Conservation (phyloP, 2,888 invertebrate species). For the Oegoconia quadripuncta region DNA sequence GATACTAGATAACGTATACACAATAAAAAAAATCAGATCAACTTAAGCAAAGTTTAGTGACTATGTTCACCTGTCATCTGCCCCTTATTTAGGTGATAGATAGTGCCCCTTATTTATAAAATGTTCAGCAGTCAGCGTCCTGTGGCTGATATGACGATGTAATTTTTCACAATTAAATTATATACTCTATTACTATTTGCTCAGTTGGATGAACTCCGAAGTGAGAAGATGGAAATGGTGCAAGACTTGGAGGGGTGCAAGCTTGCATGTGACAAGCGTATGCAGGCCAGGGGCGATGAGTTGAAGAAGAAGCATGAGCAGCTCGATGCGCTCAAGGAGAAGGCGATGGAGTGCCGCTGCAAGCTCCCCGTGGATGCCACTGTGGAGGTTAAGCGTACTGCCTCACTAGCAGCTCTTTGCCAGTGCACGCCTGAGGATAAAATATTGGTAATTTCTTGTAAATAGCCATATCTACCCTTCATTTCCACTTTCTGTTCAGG, state of each 20-base stretch:
- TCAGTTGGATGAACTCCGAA: slow-evolving; percentile 45
- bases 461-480: no score
- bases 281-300: slow-evolving; percentile 40
- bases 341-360: slow-evolving; percentile 56
- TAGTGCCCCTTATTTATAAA: no score
- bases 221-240: slow-evolving; percentile 44
- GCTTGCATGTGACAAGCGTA: slow-evolving; percentile 40
- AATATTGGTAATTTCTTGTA: slow-evolving; percentile 45
- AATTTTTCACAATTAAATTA: no score
- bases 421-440: slow-evolving; percentile 50
- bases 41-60: no score
- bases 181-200: no score
- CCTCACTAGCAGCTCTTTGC: slow-evolving; percentile 61
- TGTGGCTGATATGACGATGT: no score
- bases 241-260: slow-evolving; percentile 58
- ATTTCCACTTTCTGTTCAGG: no score
- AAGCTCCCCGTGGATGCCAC: slow-evolving; percentile 47
- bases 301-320: slow-evolving; percentile 41
- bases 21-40: no score
- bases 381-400: slow-evolving; percentile 58
- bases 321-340: slow-evolving; percentile 33
- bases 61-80: no score
- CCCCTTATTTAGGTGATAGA: no score
- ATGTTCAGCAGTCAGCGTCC: no score
- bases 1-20: no score